Evolutionary conservation across 2,888 invertebrate species (phyloP).

Genomic region (Ormyrus thymus): DNA sequence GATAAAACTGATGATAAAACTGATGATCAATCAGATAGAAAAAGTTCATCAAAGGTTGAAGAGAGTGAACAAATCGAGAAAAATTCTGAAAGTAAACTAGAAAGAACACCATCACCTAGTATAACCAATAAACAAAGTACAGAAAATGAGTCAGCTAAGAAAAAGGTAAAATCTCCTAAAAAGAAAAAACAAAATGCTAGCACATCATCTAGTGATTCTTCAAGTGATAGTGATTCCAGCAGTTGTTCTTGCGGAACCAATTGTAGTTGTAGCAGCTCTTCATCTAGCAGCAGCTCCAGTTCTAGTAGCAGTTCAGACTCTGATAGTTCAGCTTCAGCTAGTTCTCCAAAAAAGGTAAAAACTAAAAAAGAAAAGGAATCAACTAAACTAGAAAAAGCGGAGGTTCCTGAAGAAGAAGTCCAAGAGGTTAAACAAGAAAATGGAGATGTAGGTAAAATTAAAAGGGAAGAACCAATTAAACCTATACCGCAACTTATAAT

Average conservation of each 20-base stretch:
- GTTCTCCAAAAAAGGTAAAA: conserved; percentile 71
- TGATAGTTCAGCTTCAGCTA: conserved; percentile 80
- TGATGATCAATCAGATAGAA: conserved; percentile 51
- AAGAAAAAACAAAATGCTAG: conserved; percentile 72
- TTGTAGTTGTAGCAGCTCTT: conserved; percentile 87
- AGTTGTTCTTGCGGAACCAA: conserved; percentile 90
- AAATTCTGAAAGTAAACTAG: conserved; percentile 21
- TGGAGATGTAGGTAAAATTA: conserved; percentile 54
- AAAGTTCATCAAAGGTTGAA: conserved; percentile 35
- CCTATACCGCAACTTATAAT: conserved; percentile 78
- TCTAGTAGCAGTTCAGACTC: conserved; percentile 79
- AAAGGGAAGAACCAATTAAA: conserved; percentile 70
- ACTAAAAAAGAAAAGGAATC: conserved; percentile 73
- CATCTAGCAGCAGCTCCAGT: conserved; percentile 80
- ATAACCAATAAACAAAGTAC: conserved; percentile 3
- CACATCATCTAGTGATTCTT: conserved; percentile 85
- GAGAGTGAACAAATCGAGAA: conserved; percentile 14
- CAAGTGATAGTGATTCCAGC: conserved; percentile 84
- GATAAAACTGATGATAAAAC: conserved; percentile 59
- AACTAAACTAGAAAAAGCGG: conserved; percentile 74
- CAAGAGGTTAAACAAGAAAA: conserved; percentile 44
- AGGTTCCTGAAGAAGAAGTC: conserved; percentile 73
- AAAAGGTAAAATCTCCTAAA: conserved; percentile 71
- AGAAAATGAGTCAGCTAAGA: conserved; percentile 53
- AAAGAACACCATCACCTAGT: conserved; percentile 37